phyloP scores from a whole-genome alignment of 2,888 invertebrate species.

The Atethmia centrago region DNA sequence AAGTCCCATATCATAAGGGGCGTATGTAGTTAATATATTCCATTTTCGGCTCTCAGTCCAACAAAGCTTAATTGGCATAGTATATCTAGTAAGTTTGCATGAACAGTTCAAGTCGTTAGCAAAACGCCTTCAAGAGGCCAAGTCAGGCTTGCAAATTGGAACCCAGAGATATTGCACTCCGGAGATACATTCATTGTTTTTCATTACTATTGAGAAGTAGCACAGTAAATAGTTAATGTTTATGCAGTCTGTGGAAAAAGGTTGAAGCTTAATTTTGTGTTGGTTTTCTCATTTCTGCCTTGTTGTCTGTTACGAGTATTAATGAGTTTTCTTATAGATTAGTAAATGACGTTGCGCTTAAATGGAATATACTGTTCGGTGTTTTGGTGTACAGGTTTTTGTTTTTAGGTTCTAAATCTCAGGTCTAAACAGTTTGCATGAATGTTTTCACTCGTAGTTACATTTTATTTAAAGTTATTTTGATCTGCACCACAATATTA shows the following conservation, averaged over 20 bases:
- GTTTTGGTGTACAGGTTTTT: not conserved
- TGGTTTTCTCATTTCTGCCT: constrained; percentile 12
- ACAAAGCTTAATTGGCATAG: constrained; percentile 30
- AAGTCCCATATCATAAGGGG: too few relatives aligned
- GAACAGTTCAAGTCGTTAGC: constrained; percentile 49
- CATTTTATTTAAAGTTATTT: not conserved
- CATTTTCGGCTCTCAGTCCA: not conserved
- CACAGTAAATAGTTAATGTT: constrained; percentile 12
- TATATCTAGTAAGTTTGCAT: constrained; percentile 26
- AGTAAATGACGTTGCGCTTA: not conserved
- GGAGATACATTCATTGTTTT: constrained; percentile 31
- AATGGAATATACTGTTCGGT: not conserved
- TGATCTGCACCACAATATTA: not conserved
- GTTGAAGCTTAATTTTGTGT: not conserved
- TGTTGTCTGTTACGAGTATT: constrained; percentile 4
- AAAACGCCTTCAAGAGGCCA: constrained; percentile 9
- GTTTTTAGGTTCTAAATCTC: not conserved
- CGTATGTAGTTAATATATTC: not conserved
- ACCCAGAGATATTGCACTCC: constrained; percentile 16
- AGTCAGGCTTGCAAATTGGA: constrained; percentile 35
- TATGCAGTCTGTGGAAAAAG: not conserved
- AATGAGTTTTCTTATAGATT: constrained; percentile 20
- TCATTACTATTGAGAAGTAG: constrained; percentile 9
- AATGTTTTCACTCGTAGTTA: not conserved
- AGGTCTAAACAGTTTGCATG: not conserved